phyloP scores from a whole-genome alignment of 1,140 invertebrate species.

The Dendrolimus kikuchii region DNA sequence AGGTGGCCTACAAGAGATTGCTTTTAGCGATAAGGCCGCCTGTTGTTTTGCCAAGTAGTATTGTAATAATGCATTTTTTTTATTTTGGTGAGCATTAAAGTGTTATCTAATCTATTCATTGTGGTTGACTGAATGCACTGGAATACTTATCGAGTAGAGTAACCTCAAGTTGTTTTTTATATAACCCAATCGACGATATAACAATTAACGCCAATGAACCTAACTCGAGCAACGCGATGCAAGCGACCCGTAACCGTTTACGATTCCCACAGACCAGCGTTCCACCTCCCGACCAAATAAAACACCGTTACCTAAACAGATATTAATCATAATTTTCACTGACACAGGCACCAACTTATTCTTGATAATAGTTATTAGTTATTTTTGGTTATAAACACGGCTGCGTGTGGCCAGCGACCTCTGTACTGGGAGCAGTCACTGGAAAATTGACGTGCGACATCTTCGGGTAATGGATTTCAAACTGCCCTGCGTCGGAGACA shows the following conservation, averaged over 20 bases:
- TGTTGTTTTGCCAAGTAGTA: too few relatives aligned
- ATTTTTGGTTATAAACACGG: slow-evolving; percentile 43
- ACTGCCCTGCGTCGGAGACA: slow-evolving; percentile 36
- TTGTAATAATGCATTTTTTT: too few relatives aligned
- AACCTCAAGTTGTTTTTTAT: too few relatives aligned
- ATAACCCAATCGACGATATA: too few relatives aligned
- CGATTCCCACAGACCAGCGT: slow-evolving; percentile 6
- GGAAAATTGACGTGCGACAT: slow-evolving; percentile 69
- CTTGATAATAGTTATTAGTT: slow-evolving; percentile 67
- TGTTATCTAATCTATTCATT: too few relatives aligned
- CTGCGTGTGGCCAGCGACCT: slow-evolving; percentile 2
- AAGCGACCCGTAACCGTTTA: not conserved
- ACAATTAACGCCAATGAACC: too few relatives aligned
- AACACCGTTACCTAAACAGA: slow-evolving; percentile 62
- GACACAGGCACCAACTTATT: slow-evolving; percentile 52
- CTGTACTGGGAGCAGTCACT: slow-evolving; percentile 35
- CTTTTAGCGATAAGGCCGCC: too few relatives aligned
- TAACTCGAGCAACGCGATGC: not conserved
- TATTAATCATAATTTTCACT: slow-evolving; percentile 72
- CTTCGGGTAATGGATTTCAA: slow-evolving; percentile 64
- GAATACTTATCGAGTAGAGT: too few relatives aligned
- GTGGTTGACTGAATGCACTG: too few relatives aligned
- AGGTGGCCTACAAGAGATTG: too few relatives aligned
- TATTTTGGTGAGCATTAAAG: too few relatives aligned
- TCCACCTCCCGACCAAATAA: slow-evolving; percentile 27